phyloP scores from a whole-genome alignment of 1,140 invertebrate genomes.

The Drosophila takahashii region DNA sequence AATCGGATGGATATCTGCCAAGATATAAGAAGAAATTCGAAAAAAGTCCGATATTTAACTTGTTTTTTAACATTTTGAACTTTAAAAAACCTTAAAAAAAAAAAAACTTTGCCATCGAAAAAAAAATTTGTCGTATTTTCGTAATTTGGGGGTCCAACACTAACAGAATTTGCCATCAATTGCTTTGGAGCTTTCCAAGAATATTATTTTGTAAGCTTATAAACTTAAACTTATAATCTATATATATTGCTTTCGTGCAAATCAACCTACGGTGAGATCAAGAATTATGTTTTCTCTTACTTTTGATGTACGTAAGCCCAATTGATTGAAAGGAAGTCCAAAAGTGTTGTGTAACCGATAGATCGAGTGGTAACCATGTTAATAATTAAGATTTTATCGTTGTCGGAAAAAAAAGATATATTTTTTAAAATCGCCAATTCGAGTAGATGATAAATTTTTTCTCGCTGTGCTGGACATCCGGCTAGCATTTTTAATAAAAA shows the following conservation, averaged over 20 bases:
- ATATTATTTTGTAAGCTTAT: too few relatives aligned
- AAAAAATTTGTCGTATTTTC: too few relatives aligned
- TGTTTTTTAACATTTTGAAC: too few relatives aligned
- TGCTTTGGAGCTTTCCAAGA: too few relatives aligned
- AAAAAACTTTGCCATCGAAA: too few relatives aligned
- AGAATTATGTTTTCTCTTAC: constrained; percentile 81
- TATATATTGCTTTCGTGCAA: neutral
- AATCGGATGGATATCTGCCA: too few relatives aligned
- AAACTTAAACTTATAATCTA: too few relatives aligned
- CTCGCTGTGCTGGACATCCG: constrained; percentile 89
- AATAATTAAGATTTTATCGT: constrained; percentile 90
- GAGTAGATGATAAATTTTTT: constrained; percentile 89
- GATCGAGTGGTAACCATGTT: constrained; percentile 89
- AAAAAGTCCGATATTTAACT: too few relatives aligned
- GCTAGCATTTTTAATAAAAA: constrained; percentile 91
- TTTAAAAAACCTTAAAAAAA: too few relatives aligned
- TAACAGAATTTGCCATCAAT: too few relatives aligned
- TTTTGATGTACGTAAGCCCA: constrained; percentile 88
- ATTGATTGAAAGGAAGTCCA: constrained; percentile 88
- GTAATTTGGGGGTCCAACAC: too few relatives aligned
- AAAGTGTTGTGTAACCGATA: constrained; percentile 89
- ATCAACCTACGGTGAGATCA: neutral
- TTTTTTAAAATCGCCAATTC: constrained; percentile 88
- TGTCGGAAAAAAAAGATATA: constrained; percentile 89
- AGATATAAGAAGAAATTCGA: too few relatives aligned